phyloP scores from a whole-genome alignment of 2,888 invertebrate genomes.

The Caenorhabditis sulstoni region DNA sequence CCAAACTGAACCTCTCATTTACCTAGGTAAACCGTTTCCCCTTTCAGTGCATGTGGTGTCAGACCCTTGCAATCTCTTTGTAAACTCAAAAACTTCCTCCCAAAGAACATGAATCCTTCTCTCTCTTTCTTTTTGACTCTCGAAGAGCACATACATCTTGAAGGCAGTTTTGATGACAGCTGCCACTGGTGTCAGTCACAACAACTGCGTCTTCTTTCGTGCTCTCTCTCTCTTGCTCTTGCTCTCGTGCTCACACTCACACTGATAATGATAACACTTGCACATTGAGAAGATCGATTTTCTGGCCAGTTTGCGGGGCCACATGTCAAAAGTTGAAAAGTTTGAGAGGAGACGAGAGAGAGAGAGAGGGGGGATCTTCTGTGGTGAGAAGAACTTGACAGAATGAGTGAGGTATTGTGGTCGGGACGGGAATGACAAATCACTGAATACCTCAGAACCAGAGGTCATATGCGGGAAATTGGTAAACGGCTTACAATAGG shows the following conservation, averaged over 20 bases:
- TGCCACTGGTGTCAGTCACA: background rate
- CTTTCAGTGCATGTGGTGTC: too few species aligned
- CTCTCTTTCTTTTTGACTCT: too few species aligned
- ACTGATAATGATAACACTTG: conserved; percentile 20
- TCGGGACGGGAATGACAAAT: too few species aligned
- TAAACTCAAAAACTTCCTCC: too few species aligned
- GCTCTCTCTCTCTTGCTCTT: conserved; percentile 1
- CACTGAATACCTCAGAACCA: too few species aligned
- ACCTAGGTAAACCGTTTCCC: too few species aligned
- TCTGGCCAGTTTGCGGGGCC: background rate
- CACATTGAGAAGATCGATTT: background rate
- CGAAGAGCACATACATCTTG: too few species aligned
- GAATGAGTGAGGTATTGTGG: background rate
- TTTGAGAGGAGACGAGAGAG: background rate
- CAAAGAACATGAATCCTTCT: too few species aligned
- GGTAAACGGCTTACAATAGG: too few species aligned
- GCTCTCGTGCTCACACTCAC: conserved; percentile 11
- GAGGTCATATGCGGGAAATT: too few species aligned
- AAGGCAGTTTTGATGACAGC: background rate
- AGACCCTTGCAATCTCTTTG: too few species aligned
- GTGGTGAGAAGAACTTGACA: background rate
- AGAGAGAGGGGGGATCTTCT: background rate
- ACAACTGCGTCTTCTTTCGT: background rate
- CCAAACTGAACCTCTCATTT: too few species aligned
- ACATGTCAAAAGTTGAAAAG: conserved; percentile 5